Percentiles rank a stretch among this genome's conserved stretches.
Evolutionary conservation across 2,888 invertebrate species (phyloP).

Genomic region (Oasisia sp.): DNA sequence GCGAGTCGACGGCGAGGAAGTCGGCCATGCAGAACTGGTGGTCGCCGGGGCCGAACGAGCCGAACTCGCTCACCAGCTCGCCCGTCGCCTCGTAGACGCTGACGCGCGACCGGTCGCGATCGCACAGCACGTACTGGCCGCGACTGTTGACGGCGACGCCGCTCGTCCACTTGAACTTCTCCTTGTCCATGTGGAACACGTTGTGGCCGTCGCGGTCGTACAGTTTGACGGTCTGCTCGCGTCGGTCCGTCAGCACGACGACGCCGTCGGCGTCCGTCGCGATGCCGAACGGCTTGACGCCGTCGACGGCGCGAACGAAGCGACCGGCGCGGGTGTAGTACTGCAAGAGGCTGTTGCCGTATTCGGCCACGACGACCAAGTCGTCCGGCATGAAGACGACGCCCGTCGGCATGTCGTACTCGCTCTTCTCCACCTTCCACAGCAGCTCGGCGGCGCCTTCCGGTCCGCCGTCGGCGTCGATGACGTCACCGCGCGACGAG

Average conservation of each 20-base stretch:
- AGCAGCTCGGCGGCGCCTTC: conserved; percentile 12
- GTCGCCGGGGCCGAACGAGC: conserved; percentile 36
- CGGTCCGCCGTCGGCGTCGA: background rate
- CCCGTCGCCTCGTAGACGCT: conserved; percentile 32
- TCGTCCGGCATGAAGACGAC: conserved; percentile 33
- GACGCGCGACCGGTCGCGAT: conserved; percentile 39
- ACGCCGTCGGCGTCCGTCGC: conserved; percentile 22
- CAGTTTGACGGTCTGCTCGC: conserved; percentile 34
- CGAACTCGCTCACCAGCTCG: conserved; percentile 36
- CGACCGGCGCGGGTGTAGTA: conserved; percentile 35
- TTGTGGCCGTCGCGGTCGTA: conserved; percentile 38
- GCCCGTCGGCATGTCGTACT: conserved; percentile 38
- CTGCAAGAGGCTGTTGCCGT: conserved; percentile 34
- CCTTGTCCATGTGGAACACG: conserved; percentile 34
- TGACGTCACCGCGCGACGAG: background rate
- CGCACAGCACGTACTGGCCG: conserved; percentile 35
- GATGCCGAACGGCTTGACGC: conserved; percentile 39
- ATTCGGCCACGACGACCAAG: conserved; percentile 38
- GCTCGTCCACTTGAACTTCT: conserved; percentile 37
- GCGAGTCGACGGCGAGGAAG: conserved; percentile 40
- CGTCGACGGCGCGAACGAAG: conserved; percentile 31
- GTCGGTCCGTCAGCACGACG: conserved; percentile 38
- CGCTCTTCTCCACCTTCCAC: conserved; percentile 35
- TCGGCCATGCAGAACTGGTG: conserved; percentile 42
- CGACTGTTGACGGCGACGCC: conserved; percentile 32